phyloP scores from a whole-genome alignment of 2,888 invertebrate genomes.

The Nesidiocoris tenuis region DNA sequence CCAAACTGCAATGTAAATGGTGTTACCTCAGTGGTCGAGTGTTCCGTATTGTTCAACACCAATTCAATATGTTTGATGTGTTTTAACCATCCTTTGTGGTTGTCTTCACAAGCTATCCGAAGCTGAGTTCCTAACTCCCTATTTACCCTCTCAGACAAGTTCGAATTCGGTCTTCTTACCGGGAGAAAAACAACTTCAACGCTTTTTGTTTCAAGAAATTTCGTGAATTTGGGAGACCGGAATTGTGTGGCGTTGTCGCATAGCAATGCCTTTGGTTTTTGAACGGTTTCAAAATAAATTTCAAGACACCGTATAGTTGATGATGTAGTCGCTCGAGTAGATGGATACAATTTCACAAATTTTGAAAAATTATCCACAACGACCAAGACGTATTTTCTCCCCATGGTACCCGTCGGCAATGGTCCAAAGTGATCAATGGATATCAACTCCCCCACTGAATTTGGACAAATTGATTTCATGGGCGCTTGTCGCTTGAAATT shows the following conservation, averaged over 20 bases:
- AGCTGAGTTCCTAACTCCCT: background rate
- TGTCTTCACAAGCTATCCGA: background rate
- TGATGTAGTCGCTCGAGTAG: background rate
- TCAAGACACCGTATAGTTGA: background rate
- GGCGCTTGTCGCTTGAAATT: background rate
- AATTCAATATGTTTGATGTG: background rate
- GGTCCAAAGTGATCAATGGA: background rate
- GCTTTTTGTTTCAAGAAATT: background rate
- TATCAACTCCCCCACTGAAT: background rate
- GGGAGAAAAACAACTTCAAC: background rate
- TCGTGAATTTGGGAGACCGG: background rate
- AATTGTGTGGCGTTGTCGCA: conserved; percentile 8
- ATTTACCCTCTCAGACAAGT: background rate
- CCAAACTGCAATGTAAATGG: background rate
- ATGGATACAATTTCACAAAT: background rate
- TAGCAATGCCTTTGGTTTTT: background rate
- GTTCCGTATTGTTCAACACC: background rate
- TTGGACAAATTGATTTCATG: background rate
- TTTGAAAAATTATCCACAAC: conserved; percentile 6
- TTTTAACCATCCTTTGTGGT: background rate
- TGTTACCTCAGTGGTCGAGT: background rate
- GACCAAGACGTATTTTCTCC: background rate
- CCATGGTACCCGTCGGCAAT: background rate
- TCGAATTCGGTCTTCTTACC: background rate
- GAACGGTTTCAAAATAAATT: background rate